Percentiles rank a stretch among this genome's conserved stretches.
phyloP scores from a whole-genome alignment of 2,113 vertebrate genomes.

The Cacatua alba region DNA sequence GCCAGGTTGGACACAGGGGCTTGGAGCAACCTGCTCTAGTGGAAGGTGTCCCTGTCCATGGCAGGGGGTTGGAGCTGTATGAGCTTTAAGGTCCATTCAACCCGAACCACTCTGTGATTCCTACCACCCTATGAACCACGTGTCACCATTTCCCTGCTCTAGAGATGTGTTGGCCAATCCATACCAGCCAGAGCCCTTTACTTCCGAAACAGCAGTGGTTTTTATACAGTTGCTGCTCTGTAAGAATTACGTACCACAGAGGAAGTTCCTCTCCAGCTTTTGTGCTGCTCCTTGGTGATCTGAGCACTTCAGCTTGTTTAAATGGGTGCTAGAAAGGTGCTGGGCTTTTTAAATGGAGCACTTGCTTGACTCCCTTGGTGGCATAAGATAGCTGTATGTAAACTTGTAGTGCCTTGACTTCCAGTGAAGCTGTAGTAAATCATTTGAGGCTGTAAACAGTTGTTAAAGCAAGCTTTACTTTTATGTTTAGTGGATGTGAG shows the following conservation, averaged over 20 bases:
- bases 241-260: neutral
- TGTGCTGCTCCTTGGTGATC: neutral
- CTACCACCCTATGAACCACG: neutral
- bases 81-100: neutral
- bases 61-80: neutral
- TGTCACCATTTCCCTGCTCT: rapidly evolving
- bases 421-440: constrained; percentile 2
- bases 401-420: neutral
- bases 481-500: neutral
- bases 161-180: neutral
- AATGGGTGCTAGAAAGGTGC: neutral
- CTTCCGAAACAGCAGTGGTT: constrained; percentile 6
- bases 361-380: neutral
- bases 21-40: neutral
- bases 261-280: neutral
- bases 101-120: neutral
- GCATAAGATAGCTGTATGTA: neutral
- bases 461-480: neutral
- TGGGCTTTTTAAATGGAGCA: neutral
- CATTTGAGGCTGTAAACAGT: neutral
- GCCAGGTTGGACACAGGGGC: too few relatives aligned
- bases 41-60: neutral
- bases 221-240: neutral
- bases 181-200: neutral
- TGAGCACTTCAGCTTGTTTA: neutral